These are phyloP conservation scores for Tipula confusa DNA, from an alignment of 2,888 invertebrate species.

Conservation along the genomic window DNA sequence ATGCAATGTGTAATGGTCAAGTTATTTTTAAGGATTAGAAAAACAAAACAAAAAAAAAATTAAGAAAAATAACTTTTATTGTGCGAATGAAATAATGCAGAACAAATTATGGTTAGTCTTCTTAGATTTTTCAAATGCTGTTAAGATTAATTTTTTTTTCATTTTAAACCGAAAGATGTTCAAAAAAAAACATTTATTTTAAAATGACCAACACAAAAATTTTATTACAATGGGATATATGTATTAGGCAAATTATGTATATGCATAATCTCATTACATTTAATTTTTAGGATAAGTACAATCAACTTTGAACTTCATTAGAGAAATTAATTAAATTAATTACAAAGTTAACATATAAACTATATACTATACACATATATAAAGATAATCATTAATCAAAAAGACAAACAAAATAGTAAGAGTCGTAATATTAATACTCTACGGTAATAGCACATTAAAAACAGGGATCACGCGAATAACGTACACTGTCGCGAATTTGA, in stretches of 20 bases:
- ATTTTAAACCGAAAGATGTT: background rate
- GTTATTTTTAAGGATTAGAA: background rate
- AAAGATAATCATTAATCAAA: constrained; percentile 3
- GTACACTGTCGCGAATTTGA: too few species aligned
- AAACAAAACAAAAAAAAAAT: background rate
- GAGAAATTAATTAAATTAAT: constrained; percentile 3
- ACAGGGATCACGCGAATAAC: background rate
- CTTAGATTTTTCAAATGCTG: background rate
- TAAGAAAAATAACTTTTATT: constrained; percentile 3
- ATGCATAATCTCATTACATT: background rate
- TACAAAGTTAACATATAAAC: background rate
- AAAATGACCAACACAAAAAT: background rate
- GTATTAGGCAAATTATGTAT: background rate
- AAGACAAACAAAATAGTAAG: background rate
- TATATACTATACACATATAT: background rate
- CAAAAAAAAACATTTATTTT: background rate
- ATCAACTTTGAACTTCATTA: constrained; percentile 16
- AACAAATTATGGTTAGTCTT: constrained; percentile 13
- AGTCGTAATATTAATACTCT: background rate
- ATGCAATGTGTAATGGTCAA: background rate
- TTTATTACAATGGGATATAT: background rate
- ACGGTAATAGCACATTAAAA: background rate
- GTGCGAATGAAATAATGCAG: constrained; percentile 25
- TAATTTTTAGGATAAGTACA: background rate
- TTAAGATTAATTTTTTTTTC: background rate